Evolutionary conservation across 2,888 invertebrate species (phyloP).

Genomic region (Sympetrum striolatum): DNA sequence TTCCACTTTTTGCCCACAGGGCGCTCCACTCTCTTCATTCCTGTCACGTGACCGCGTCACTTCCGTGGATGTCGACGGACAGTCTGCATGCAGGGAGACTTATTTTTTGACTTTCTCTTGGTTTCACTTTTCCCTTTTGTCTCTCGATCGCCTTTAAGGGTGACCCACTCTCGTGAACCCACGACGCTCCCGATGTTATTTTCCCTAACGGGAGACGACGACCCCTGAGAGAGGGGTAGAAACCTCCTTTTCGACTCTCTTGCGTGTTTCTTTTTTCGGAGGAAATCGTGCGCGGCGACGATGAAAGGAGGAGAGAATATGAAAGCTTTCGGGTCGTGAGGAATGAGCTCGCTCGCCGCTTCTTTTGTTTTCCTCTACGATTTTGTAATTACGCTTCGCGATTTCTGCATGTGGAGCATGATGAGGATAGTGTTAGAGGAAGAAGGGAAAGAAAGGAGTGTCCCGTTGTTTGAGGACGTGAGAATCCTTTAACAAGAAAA

Average conservation of each 20-base stretch:
- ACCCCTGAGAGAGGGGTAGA: background rate
- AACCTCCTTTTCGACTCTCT: background rate
- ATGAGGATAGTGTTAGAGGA: background rate
- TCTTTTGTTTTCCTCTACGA: background rate
- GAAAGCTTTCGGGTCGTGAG: background rate
- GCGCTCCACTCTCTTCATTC: background rate
- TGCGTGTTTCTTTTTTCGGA: background rate
- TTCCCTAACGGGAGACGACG: background rate
- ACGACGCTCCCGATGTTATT: background rate
- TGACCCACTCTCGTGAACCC: background rate
- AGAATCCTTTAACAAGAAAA: too few relatives aligned
- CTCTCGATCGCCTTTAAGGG: background rate
- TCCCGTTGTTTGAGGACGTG: too few relatives aligned
- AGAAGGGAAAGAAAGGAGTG: background rate
- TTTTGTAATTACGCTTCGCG: background rate
- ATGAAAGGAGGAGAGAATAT: background rate
- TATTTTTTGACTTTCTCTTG: background rate
- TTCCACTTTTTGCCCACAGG: background rate
- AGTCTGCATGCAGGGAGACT: background rate
- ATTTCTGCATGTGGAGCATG: background rate
- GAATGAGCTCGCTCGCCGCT: background rate
- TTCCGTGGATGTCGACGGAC: background rate
- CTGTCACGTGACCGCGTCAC: constrained; percentile 3
- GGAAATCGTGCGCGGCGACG: background rate
- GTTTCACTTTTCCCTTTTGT: background rate